Percentiles rank a stretch among this genome's conserved stretches.
These are phyloP conservation scores for Mirza zaza DNA, from an alignment of 2,113 vertebrate species.

Conservation along the genomic window DNA sequence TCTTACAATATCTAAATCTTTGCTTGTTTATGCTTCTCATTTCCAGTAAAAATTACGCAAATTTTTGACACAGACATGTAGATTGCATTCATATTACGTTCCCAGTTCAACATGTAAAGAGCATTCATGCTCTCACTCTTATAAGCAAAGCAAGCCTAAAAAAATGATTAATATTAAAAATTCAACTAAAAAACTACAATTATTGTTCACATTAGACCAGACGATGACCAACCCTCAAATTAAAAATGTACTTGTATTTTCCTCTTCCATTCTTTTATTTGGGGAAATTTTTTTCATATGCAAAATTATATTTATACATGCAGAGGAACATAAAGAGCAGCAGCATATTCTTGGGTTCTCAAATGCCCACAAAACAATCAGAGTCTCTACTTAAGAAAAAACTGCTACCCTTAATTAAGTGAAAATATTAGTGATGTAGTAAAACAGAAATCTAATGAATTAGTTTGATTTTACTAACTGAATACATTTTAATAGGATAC, in stretches of 20 bases:
- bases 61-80: neutral
- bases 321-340: neutral
- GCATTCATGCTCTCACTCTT: neutral
- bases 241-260: slow-evolving; percentile 21
- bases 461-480: neutral
- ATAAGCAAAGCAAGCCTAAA: neutral
- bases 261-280: neutral
- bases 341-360: neutral
- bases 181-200: neutral
- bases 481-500: neutral
- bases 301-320: neutral
- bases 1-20: neutral
- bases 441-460: neutral
- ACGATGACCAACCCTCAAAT: neutral
- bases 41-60: neutral
- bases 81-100: neutral
- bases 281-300: neutral
- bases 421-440: neutral
- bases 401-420: neutral
- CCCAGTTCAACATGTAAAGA: neutral
- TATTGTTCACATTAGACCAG: neutral
- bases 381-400: neutral
- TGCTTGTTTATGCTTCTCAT: neutral
- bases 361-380: neutral
- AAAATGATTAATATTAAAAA: slow-evolving; percentile 37